Evolutionary conservation across 30 jellyfish, hydroid and myxozoan genomes (phyloP), one percentile per base, ranked within the genome.

Genomic region (Clytia hemisphaerica): DNA sequence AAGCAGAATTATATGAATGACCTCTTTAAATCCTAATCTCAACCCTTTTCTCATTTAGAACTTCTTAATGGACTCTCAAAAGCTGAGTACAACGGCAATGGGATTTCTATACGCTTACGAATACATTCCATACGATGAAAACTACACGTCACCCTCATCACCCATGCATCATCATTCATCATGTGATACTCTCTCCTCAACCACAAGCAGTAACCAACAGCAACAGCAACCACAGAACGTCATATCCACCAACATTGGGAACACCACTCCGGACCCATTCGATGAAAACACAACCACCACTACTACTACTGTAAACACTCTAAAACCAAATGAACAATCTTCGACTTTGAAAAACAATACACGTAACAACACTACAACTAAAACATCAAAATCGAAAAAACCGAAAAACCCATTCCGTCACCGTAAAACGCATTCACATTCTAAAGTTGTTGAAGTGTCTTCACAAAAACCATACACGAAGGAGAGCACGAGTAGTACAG

Each of bases 91-190:
- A 25, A 65, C 42, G 30, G 62, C 69, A 9, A 69, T 73, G 14
- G 97, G 93, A 1, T 67, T 45, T 42, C 58, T 88, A 25, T 62
- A 65, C 47, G 94, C 93, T 9, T 88, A 79, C 46, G 94, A 88
- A 68, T n/a, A n/a, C n/a, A n/a, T n/a, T n/a, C n/a, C n/a, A n/a
- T n/a, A n/a, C n/a, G n/a, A n/a, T n/a, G n/a, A n/a, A n/a, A n/a
- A n/a, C n/a, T n/a, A n/a, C n/a, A n/a, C n/a, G n/a, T n/a, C n/a
- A n/a, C n/a, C n/a, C n/a, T n/a, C n/a, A n/a, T n/a, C n/a, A n/a
- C n/a, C n/a, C n/a, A n/a, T n/a, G n/a, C n/a, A n/a, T n/a, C n/a
- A n/a, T n/a, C n/a, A n/a, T n/a, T n/a, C n/a, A n/a, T n/a, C n/a
- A n/a, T n/a, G n/a, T n/a, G n/a, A n/a, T n/a, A n/a, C n/a, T n/a